Base-by-base conservation (phyloP, 1,140 invertebrate genomes). In the Linepithema humile region DNA sequence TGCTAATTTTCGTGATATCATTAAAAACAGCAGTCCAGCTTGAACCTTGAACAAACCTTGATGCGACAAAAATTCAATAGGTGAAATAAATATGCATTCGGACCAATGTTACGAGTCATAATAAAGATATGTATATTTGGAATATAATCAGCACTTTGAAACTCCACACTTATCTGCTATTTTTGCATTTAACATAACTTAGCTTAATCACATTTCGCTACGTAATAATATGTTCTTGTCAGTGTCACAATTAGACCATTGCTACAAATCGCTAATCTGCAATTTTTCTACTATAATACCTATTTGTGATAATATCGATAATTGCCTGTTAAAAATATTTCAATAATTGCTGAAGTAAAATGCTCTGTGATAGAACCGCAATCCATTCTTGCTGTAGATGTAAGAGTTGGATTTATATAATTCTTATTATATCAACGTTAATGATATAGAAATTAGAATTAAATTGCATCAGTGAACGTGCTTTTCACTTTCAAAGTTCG, bases 211-310 rank as follows among this genome's bases (percentile, higher is more conserved):
- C 29, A 7, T 57, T 57, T 17, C 57, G 20, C 48, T 78, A 57
- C 65, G 40, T 65, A 84, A 78, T 78, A 72, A 86, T 86, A 65
- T 55, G 50, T 73, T 80, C 17, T 62, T 50, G 38, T 72, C 80
- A 67, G 29, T 50, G 23, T 40, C 59, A 65, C 3, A 45, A 77
- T 83, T 50, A 35, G 48, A 7, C 50, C 45, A 83, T 50, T 48
- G 12, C 6, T 6, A 12, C 40, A 45, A 53, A n/a, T 20, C 4
- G 26, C n/a, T 59, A 5, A 40, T 1, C 7, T 23, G 9, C 29
- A 65, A 48, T 38, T 77, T 65, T 29, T n/a, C 38, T n/a, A 45
- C 12, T 32, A 75, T n/a, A n/a, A 77, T 38, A 23, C 15, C 5
- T 23, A 38, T 10, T 38, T 50, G 4, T 12, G 10, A 48, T 77